phyloP scores from a whole-genome alignment of 2,888 invertebrate species.

The Polydrusus cervinus region DNA sequence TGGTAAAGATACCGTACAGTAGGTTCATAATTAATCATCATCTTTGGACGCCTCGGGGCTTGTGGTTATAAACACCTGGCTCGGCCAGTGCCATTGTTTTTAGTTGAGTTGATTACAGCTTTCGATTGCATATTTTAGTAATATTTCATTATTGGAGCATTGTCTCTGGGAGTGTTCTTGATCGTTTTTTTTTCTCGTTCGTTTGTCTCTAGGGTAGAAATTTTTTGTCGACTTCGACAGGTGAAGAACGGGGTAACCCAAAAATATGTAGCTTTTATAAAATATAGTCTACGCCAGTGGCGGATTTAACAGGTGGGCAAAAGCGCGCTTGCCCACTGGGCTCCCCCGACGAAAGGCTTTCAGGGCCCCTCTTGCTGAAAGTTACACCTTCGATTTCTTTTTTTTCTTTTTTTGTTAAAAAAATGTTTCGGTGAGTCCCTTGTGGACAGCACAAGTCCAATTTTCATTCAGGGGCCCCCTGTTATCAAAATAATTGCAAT shows the following conservation, averaged over 20 bases:
- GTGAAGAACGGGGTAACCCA: background rate
- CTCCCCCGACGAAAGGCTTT: too few species aligned
- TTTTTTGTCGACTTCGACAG: conserved; percentile 7
- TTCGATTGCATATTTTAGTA: conserved; percentile 54
- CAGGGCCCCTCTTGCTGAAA: too few species aligned
- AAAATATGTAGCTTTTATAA: too few species aligned
- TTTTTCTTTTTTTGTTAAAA: background rate
- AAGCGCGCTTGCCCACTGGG: too few species aligned
- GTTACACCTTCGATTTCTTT: background rate
- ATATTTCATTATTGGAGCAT: conserved; percentile 52
- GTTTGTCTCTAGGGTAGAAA: conserved; percentile 42
- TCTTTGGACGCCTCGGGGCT: conserved; percentile 61
- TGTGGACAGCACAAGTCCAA: too few species aligned
- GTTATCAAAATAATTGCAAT: too few species aligned
- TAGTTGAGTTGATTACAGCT: conserved; percentile 53
- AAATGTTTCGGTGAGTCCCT: too few species aligned
- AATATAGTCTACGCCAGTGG: too few species aligned
- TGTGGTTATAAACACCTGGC: conserved; percentile 65
- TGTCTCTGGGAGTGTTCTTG: conserved; percentile 44
- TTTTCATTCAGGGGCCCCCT: too few species aligned
- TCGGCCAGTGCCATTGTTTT: conserved; percentile 65
- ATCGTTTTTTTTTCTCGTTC: conserved; percentile 31
- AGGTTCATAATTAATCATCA: conserved; percentile 70
- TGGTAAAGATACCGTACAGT: conserved; percentile 67
- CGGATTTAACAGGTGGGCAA: too few species aligned